Evolutionary conservation across 2,888 invertebrate genomes (phyloP).

Genomic region (Tipula unca): DNA sequence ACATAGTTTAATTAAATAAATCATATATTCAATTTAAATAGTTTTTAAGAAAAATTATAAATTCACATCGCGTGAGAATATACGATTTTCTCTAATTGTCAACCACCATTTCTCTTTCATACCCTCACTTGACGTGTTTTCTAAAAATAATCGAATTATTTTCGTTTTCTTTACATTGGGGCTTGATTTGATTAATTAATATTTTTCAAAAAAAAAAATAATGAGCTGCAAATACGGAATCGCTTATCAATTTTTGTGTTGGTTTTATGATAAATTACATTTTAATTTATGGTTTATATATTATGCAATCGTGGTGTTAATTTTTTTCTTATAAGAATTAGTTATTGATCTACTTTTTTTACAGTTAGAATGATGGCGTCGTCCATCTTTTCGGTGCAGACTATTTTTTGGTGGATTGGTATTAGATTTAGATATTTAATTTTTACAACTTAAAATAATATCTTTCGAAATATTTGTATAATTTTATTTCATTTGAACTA

Average conservation of each 20-base stretch:
- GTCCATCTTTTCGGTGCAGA: not conserved
- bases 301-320: not conserved
- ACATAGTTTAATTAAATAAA: too few species aligned
- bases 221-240: not conserved
- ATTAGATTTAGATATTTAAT: too few species aligned
- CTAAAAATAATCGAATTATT: not conserved
- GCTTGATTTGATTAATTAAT: not conserved
- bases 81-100: not conserved
- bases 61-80: not conserved
- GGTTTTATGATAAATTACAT: not conserved
- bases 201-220: not conserved
- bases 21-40: too few species aligned
- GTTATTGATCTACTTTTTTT: not conserved
- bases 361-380: not conserved
- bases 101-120: not conserved
- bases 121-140: not conserved
- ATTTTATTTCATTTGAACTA: not conserved
- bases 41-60: not conserved
- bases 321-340: not conserved
- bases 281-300: not conserved
- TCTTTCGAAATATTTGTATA: not conserved
- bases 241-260: not conserved
- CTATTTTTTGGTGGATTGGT: too few species aligned
- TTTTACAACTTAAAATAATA: not conserved
- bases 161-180: not conserved